Evolutionary conservation across 2,888 invertebrate species (phyloP).

Genomic region (Lithophane ornitopus): DNA sequence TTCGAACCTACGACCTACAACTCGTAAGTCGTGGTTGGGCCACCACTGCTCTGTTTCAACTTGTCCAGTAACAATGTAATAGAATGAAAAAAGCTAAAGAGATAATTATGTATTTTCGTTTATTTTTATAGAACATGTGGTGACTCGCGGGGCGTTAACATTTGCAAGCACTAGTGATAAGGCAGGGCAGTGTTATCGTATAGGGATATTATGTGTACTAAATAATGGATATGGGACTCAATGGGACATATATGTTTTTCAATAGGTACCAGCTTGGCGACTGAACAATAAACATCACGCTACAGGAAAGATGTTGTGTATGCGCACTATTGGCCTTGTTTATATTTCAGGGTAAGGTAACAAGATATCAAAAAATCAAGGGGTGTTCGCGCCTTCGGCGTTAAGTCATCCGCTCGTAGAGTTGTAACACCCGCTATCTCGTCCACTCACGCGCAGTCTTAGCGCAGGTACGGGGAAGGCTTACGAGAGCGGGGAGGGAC

Average conservation of each 20-base stretch:
- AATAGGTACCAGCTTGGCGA: not conserved
- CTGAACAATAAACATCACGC: not conserved
- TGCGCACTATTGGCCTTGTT: not conserved
- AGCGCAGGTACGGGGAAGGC: slow-evolving; percentile 48
- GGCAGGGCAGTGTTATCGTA: no score
- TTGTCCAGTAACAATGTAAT: slow-evolving; percentile 12
- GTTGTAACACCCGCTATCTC: slow-evolving; percentile 57
- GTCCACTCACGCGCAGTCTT: slow-evolving; percentile 55
- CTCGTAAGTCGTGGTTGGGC: no score
- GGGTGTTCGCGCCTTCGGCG: slow-evolving; percentile 5
- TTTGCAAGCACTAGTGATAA: not conserved
- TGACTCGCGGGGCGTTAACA: not conserved
- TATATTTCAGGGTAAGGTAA: no score
- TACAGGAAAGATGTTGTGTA: not conserved
- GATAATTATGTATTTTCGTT: not conserved
- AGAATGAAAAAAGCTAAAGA: not conserved
- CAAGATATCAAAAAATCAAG: slow-evolving; percentile 21
- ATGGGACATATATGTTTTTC: not conserved
- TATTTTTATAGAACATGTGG: slow-evolving; percentile 4
- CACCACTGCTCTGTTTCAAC: no score
- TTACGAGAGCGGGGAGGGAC: slow-evolving; percentile 43
- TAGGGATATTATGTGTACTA: not conserved
- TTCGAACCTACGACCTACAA: no score
- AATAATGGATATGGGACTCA: not conserved
- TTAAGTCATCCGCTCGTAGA: slow-evolving; percentile 44